Conservation (phyloP, 64 coral and sea anemone species). For the Montipora sp. region DNA sequence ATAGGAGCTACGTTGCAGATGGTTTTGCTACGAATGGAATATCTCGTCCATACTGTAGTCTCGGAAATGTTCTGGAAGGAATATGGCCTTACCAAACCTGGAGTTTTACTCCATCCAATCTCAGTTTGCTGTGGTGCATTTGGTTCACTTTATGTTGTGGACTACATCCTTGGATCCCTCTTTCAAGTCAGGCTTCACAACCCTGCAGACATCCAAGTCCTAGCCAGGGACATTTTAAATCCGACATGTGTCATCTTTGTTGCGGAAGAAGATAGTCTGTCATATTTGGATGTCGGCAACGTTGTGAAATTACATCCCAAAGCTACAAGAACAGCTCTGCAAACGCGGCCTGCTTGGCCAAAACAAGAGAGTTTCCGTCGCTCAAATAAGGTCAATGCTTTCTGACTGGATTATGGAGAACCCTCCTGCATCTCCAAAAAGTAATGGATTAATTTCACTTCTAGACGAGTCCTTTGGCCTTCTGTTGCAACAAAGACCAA, state of each 20-base stretch:
- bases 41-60: conserved; percentile 23
- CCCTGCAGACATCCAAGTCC: conserved; percentile 25
- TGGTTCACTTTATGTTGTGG: conserved; percentile 28
- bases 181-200: conserved; percentile 52
- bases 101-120: conserved; percentile 3
- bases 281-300: conserved; percentile 25
- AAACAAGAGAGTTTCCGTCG: not conserved
- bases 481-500: not conserved
- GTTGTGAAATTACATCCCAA: conserved; percentile 32
- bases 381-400: conserved; percentile 23
- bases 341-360: not conserved
- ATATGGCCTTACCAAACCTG: conserved; percentile 42
- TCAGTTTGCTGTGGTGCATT: conserved; percentile 30
- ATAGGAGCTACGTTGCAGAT: conserved; percentile 14
- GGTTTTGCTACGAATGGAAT: conserved; percentile 33
- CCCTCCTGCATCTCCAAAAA: not conserved
- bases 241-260: conserved; percentile 51
- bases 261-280: conserved; percentile 15
- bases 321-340: not conserved
- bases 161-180: conserved; percentile 20
- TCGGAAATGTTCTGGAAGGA: conserved; percentile 60
- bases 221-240: conserved; percentile 4
- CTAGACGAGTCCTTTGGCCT: conserved; percentile 13
- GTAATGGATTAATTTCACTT: conserved; percentile 25
- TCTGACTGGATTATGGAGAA: conserved; percentile 33